Base-by-base conservation (phyloP, 2,888 invertebrate species). In the Lithophane leautieri region DNA sequence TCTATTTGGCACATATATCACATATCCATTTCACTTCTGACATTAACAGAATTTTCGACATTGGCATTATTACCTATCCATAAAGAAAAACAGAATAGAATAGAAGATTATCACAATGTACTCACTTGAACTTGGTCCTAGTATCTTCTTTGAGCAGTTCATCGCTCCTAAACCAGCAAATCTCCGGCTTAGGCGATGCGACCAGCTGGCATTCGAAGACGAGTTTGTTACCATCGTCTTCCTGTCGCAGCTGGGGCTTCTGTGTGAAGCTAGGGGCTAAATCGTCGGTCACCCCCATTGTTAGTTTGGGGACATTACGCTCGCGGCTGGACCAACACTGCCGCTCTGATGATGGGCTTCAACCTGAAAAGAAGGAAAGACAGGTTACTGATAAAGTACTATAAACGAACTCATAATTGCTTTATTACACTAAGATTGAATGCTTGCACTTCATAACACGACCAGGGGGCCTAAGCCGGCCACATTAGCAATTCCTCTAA, bases 241-340 rank as follows among this genome's bases (percentile, higher is more conserved):
- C 99, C 95, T 99, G 99, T 89, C 99, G 97, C 91, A 99, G 97
- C 96, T 99, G 98, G 87, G 99, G 99, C 98, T 99, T 99, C 97
- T 99, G 99, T 89, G 99, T 99, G 97, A 99, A 99, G 97, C 99
- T 99, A 96, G 99, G 99, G 97, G 99, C 99, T 97, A 99, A 98
- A 97, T 99, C 99, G 96, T 99, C 99, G 94, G 98, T 97, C 97
- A 98, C 98, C 97, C 98, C 98, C 98, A 98, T 98, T 89, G 91
- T 94, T 96, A 96, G 87, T 92, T 94, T 91, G 90, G 89, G 92
- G 92, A 91, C 96, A 96, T 96, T 92, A 95, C 96, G 95, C 91
- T 91, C 91, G 91, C 89, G 88, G 88, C 86, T 79, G 86, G 86
- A 88, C 84, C 81, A 84, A 86, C 86, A 85, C 83, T 89, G 76